Base-by-base conservation (phyloP, 2,797 vertebrate genomes). In the Karalla daura region DNA sequence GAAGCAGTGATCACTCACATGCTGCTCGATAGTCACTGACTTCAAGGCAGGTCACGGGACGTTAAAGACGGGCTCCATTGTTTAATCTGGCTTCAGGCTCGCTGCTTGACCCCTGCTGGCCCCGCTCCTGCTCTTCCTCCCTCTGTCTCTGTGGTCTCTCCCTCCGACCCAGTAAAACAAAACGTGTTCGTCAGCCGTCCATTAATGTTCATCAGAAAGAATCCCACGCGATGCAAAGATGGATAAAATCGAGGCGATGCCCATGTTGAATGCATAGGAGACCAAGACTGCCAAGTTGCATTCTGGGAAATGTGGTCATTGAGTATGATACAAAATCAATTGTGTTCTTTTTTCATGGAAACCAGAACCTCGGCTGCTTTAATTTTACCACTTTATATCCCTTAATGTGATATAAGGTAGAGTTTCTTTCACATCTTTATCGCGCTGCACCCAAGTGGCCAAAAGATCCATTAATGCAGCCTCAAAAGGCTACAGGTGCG, bases 1-100 rank as follows among this genome's bases (percentile, higher is more conserved):
- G 93, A 94, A 92, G 82, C 80, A 33, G 87, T 87, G 77, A 91
- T 90, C 87, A 74, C 55, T 91, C 71, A 75, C 80, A 86, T 84
- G 71, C 62, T 70, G 70, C 75, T 87, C 76, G 81, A 45, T 91
- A 85, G 89, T 87, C 65, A 71, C 86, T 82, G 47, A 91, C 91
- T 92, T 92, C 90, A 92, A 91, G 89, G 88, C 50, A 21, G 79
- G 53, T 76, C 75, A 51, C 74, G 50, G 74, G 75, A 79, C 76
- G 53, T 82, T 69, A 55, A 82, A 66, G 70, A 76, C 66, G 67
- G 71, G 53, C 45, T 3, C 45, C n/a, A 67, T 87, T 86, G 81
- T 85, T 85, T 49, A 24, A 12, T 10, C 59, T 50, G 39, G 40
- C 68, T 61, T 61, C 46, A 12, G 40, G 70, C 32, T 78, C 60